Base-by-base conservation (phyloP, 2,797 vertebrate genomes). In the Semaprochilodus insignis region DNA sequence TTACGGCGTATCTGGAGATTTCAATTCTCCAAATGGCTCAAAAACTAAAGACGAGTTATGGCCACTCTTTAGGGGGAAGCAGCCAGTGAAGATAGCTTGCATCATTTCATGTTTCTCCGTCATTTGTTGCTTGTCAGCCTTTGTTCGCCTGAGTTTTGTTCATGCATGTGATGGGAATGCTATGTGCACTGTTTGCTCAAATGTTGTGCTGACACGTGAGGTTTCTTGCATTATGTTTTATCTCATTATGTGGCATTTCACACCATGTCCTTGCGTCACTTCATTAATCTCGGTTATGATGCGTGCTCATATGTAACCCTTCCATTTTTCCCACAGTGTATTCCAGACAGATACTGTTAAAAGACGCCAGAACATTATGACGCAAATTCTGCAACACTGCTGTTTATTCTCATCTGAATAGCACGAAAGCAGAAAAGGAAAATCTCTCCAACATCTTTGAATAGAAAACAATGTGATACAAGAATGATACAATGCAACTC, bases 71-170 rank as follows among this genome's bases (percentile, higher is more conserved):
- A n/a, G 62, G 80, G 75, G 67, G 19, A 51, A 70, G 72, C 21
- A 75, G 63, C 55, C 27, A 52, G 54, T 54, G 70, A 75, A 55
- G 63, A 78, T 16, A 31, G 19, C 71, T 75, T 85, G 71, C 80
- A 85, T 78, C 70, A 81, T 85, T 85, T 85, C 14, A 77, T 81
- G 66, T 77, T 81, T 70, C 55, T 48, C 36, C 54, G 34, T 78
- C 60, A 81, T 74, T 81, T 78, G 60, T 36, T 81, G 59, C 69
- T 81, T 74, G 60, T 23, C 63, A 77, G 67, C 34, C 54, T 1
- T 74, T 81, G 80, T 81, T 70, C 36, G 67, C 59, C 78, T 23
- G 62, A 13, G n/a, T 55, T 0, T 2, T 63, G 27, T 36, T 66
- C 27, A 81, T 73, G 60, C 40, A 62, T 81, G 69, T 36, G 44